Evolutionary conservation across 1,140 invertebrate genomes (phyloP).

Genomic region (Drosophila watanabei): DNA sequence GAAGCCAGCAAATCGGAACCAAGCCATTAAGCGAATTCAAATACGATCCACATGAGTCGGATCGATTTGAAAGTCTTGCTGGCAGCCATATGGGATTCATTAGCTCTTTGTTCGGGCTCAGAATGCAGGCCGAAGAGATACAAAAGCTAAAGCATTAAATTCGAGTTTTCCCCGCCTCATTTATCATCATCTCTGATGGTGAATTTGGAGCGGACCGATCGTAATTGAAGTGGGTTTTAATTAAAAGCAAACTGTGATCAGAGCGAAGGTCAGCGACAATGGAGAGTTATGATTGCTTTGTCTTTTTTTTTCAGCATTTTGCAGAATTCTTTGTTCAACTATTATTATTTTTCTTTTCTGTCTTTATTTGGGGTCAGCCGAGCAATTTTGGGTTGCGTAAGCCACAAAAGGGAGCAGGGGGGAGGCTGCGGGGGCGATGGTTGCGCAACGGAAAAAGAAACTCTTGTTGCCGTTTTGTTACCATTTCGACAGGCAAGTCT

Average conservation of each 20-base stretch:
- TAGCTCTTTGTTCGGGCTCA: constrained; percentile 46
- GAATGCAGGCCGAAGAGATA: constrained; percentile 38
- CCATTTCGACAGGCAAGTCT: constrained; percentile 56
- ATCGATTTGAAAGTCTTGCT: constrained; percentile 47
- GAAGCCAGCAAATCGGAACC: constrained; percentile 44
- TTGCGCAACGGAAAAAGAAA: constrained; percentile 63
- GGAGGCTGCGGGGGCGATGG: constrained; percentile 18
- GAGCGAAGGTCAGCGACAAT: constrained; percentile 66
- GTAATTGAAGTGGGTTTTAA: constrained; percentile 71
- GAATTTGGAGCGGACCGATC: constrained; percentile 64
- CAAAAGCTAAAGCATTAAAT: constrained; percentile 22
- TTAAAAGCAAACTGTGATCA: constrained; percentile 60
- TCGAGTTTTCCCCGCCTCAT: constrained; percentile 55
- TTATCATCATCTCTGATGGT: constrained; percentile 71
- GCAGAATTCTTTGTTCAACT: constrained; percentile 59
- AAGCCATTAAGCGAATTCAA: constrained; percentile 31
- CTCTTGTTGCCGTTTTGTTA: constrained; percentile 52
- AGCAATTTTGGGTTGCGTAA: constrained; percentile 63
- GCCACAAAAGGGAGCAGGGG: constrained; percentile 43
- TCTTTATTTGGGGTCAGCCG: constrained; percentile 52
- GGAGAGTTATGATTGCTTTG: constrained; percentile 63
- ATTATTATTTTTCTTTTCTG: constrained; percentile 16
- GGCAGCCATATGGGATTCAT: constrained; percentile 27
- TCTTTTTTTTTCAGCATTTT: constrained; percentile 44
- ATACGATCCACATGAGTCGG: constrained; percentile 27